Evolutionary conservation across 1,140 invertebrate genomes (phyloP), one percentile per base, ranked within the genome.

Genomic region (Neomicropteryx cornuta): DNA sequence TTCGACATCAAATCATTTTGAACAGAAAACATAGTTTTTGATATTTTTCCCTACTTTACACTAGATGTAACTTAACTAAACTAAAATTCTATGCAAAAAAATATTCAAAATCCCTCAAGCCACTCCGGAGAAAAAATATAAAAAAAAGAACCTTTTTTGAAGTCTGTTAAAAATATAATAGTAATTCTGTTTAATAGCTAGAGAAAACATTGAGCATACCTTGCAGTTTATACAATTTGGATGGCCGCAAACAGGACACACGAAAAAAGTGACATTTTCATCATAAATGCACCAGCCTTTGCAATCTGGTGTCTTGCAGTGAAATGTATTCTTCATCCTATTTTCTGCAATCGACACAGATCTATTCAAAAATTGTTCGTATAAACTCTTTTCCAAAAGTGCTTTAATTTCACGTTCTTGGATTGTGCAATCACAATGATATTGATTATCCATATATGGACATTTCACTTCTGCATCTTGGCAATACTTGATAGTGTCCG

Each of bases 291-390:
- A 85, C 81, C 82, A 85, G n/a, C 81, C 81, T 30, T 55, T 60
- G 53, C 84, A 87, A 55, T 87, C 76, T 0, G 76, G 71, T 2
- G 81, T 83, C 58, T 81, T 80, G 57, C 84, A 87, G 49, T 87
- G 83, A 57, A 83, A 85, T 24, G 81, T 75, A 52, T 84, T 82
- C 18, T 63, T 57, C 16, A 41, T 44, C 16, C 75, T 75, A 44
- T 73, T 72, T 54, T 85, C 80, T 16, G 82, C 82, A 39, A 76
- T 66, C 21, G 71, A 63, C 20, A 86, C 64, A 27, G 81, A 81
- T 43, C 75, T 73, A 21, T 73, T 71, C 5, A 83, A 61, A 54
- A 79, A 74, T 33, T 73, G 68, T 44, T 81, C 74, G 56, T 77
- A 84, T 13, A 16, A 14, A 11, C 29, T 28, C 34, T 31, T 24